Conservation (phyloP, 1,140 invertebrate genomes). For the Manduca sexta region DNA sequence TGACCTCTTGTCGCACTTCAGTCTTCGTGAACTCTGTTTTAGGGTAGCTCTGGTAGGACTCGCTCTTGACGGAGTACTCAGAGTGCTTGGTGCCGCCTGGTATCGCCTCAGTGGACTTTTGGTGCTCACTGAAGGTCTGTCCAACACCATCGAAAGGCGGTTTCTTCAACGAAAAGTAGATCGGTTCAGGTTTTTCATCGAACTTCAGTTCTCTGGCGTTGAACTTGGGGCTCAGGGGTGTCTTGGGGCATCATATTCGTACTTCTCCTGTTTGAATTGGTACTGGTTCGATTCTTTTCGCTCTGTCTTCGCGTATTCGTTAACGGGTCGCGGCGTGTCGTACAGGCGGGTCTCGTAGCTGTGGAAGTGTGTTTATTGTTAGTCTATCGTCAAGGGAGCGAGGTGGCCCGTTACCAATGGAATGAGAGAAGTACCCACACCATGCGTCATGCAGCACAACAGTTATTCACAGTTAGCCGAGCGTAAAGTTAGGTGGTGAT, state of each 20-base stretch:
- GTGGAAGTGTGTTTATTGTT: slow-evolving; percentile 6
- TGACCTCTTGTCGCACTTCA: slow-evolving; percentile 46
- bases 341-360: slow-evolving; percentile 71
- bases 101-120: slow-evolving; percentile 56
- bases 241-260: slow-evolving; percentile 51
- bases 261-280: slow-evolving; percentile 40
- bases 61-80: slow-evolving; percentile 55
- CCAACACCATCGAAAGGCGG: slow-evolving; percentile 52
- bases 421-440: too few relatives aligned
- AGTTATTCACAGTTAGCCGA: too few relatives aligned
- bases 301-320: slow-evolving; percentile 43
- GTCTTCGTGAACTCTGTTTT: slow-evolving; percentile 50
- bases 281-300: slow-evolving; percentile 35
- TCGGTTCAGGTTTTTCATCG: slow-evolving; percentile 55
- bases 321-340: slow-evolving; percentile 62
- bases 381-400: too few relatives aligned
- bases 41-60: slow-evolving; percentile 54
- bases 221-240: slow-evolving; percentile 66
- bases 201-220: slow-evolving; percentile 69
- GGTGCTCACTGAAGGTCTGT: slow-evolving; percentile 55
- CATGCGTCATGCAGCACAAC: too few relatives aligned
- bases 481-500: too few relatives aligned
- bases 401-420: too few relatives aligned
- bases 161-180: slow-evolving; percentile 55
- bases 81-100: slow-evolving; percentile 58